These are phyloP conservation scores for Buphagus erythrorhynchus DNA, from an alignment of 2,797 vertebrate genomes.

Conservation along the genomic window DNA sequence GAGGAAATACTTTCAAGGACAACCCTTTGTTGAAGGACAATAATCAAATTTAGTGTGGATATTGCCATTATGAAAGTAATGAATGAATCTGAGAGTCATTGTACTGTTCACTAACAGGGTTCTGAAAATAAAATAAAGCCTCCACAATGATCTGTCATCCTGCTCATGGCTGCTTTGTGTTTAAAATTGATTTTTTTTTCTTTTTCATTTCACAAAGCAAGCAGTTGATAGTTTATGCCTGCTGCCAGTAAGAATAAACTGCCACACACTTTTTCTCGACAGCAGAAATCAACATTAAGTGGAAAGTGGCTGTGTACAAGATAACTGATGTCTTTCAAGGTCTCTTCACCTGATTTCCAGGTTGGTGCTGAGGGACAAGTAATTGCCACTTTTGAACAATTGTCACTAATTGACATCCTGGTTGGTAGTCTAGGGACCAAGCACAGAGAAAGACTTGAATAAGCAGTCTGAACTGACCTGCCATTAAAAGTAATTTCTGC, in stretches of 20 bases:
- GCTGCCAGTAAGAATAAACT: constrained; percentile 53
- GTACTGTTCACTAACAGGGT: background rate
- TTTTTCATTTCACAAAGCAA: constrained; percentile 7
- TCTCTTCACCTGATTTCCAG: constrained; percentile 37
- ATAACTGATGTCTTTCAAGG: constrained; percentile 39
- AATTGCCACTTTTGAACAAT: constrained; percentile 29
- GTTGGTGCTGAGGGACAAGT: background rate
- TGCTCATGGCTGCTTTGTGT: constrained; percentile 14
- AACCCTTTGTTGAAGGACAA: background rate
- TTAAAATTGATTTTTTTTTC: constrained; percentile 5
- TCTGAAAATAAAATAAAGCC: constrained; percentile 41
- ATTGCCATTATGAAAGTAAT: background rate
- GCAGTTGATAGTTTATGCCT: constrained; percentile 32
- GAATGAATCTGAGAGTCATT: background rate
- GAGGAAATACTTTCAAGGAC: background rate
- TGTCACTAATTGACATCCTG: constrained; percentile 23
- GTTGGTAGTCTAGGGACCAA: background rate
- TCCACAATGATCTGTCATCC: constrained; percentile 3
- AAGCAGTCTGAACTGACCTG: background rate
- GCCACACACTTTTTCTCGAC: background rate
- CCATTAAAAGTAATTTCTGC: background rate
- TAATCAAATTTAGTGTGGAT: background rate
- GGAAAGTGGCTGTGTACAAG: background rate
- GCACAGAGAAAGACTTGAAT: background rate
- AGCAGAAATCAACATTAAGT: constrained; percentile 45